Evolutionary conservation across 2,888 invertebrate genomes (phyloP), one percentile per base, ranked within the genome.

Genomic region (Melinopterus prodromus): DNA sequence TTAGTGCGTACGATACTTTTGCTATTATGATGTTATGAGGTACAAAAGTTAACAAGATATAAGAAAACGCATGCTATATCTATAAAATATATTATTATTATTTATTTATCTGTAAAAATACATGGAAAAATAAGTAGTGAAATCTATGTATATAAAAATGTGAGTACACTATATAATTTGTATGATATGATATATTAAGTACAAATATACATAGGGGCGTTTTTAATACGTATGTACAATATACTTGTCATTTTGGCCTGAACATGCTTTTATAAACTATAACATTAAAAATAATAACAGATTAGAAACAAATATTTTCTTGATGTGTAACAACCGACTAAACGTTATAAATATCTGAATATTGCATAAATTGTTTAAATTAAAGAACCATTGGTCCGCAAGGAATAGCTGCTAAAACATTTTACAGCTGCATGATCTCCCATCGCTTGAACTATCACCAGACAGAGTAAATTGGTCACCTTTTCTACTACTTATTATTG

Each of bases 401-500:
- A 9, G 53, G 5, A 53, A 53, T 1, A 53, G 7, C 53, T 53
- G n/a, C 74, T 80, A 80, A 70, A 80, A 80, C 69, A 76, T 79
- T 78, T 76, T 80, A 75, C 80, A 80, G 26, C 75, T 38, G 70
- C 80, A 80, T n/a, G 69, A 16, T 69, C 78, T 80, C 69, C 77
- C 79, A 26, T 80, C 77, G 15, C 77, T 71, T 36, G 53, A 38
- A 9, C 78, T 81, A 16, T 82, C 82, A 6, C 81, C 76, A 15
- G 81, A 80, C 37, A 84, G 77, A 14, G 80, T 82, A 78, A 84
- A 84, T 79, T 84, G 84, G 53, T 84, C 84, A 16, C 81, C 83
- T 80, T 84, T 83, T 16, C 83, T 80, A 70, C 80, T 81, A 36
- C 81, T 81, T 38, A 80, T 77, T 35, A 82, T 77, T 26, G 79